phyloP scores from a whole-genome alignment of 2,113 vertebrate genomes.

The Bubalus kerabau region DNA sequence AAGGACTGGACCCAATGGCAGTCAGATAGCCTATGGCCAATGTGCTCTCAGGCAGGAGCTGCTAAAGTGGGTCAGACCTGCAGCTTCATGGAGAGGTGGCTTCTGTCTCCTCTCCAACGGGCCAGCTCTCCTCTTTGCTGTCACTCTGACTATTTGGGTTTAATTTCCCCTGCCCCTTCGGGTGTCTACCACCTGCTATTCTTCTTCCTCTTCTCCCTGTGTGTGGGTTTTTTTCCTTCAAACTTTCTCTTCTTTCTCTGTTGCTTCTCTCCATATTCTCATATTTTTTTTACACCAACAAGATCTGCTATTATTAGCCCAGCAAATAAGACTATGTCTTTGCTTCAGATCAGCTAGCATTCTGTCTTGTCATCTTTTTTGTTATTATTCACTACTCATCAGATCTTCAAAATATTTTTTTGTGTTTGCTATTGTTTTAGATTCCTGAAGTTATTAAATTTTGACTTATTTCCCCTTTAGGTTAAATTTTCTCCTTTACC shows the following conservation, averaged over 20 bases:
- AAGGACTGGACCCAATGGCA: background rate
- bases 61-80: background rate
- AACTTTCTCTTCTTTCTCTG: background rate
- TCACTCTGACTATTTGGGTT: background rate
- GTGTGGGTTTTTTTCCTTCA: background rate
- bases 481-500: conserved; percentile 31
- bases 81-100: background rate
- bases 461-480: conserved; percentile 29
- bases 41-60: background rate
- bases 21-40: fast-evolving
- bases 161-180: background rate
- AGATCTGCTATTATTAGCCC: background rate
- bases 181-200: background rate
- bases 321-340: background rate
- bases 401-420: background rate
- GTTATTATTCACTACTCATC: background rate
- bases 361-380: background rate
- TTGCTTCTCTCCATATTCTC: background rate
- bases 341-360: background rate
- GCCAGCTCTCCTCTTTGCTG: background rate
- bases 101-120: background rate
- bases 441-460: conserved; percentile 37
- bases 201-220: background rate
- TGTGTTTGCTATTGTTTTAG: background rate
- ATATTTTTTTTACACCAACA: background rate